Evolutionary conservation across 2,888 invertebrate genomes (phyloP).

Genomic region (Athrips mouffetella): DNA sequence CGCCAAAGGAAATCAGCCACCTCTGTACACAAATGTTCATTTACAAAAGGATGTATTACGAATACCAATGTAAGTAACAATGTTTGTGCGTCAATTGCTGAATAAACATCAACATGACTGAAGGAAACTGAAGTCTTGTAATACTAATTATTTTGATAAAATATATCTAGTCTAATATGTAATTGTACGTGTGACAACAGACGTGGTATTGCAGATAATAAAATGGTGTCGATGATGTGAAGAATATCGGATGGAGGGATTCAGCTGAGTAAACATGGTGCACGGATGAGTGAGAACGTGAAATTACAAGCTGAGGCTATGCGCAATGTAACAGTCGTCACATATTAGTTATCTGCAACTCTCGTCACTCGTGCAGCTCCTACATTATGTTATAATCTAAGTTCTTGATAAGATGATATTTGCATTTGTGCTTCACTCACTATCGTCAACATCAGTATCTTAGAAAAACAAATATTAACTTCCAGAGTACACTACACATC

Average conservation of each 20-base stretch:
- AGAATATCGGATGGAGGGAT: slow-evolving; percentile 2
- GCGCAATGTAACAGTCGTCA: slow-evolving; percentile 10
- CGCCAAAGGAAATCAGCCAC: too few relatives aligned
- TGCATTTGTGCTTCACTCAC: too few relatives aligned
- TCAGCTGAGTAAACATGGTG: slow-evolving; percentile 11
- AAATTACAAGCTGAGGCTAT: not conserved
- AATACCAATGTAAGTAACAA: not conserved
- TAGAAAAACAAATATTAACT: too few relatives aligned
- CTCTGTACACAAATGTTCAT: not conserved
- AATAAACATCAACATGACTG: slow-evolving; percentile 4
- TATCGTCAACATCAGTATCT: too few relatives aligned
- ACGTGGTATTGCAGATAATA: not conserved
- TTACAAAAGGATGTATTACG: not conserved
- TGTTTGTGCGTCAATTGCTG: not conserved
- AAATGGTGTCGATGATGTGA: slow-evolving; percentile 11
- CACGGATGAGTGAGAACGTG: slow-evolving; percentile 1
- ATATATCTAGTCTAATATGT: not conserved
- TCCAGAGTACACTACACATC: too few relatives aligned
- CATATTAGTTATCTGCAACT: too few relatives aligned
- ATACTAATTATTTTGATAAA: not conserved
- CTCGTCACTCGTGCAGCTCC: too few relatives aligned
- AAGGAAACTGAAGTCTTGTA: not conserved
- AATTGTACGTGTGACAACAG: not conserved
- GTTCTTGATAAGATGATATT: too few relatives aligned
- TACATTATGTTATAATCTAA: too few relatives aligned